Evolutionary conservation across 1,140 invertebrate species (phyloP).

Genomic region (Drosophila littoralis): DNA sequence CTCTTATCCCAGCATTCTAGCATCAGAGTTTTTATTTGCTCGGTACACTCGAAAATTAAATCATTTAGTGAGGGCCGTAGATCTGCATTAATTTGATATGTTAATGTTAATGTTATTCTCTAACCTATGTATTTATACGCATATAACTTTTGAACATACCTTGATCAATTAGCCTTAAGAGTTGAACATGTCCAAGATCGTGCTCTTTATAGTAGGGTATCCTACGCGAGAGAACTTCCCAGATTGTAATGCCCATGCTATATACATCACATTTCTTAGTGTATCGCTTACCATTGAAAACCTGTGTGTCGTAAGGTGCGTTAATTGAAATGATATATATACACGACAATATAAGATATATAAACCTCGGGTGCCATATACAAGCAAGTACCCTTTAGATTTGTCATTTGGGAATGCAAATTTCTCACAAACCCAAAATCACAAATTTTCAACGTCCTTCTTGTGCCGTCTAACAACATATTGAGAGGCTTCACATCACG

Average conservation of each 20-base stretch:
- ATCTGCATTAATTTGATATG: neutral
- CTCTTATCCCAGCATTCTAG: neutral
- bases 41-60: neutral
- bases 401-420: neutral
- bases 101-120: neutral
- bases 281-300: neutral
- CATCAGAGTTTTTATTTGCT: neutral
- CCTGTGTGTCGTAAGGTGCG: neutral
- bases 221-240: conserved; percentile 3
- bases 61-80: neutral
- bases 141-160: neutral
- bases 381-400: neutral
- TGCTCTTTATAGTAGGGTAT: neutral
- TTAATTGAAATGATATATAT: neutral
- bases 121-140: too few species aligned
- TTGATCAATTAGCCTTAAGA: neutral
- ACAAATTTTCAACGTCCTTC: neutral
- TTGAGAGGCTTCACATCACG: neutral
- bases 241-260: conserved; percentile 12
- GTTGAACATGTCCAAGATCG: neutral
- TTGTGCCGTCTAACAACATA: neutral
- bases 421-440: conserved; percentile 6
- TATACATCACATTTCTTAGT: conserved; percentile 2
- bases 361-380: conserved; percentile 16
- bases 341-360: neutral